Evolutionary conservation across 1,140 invertebrate genomes (phyloP), one percentile per base, ranked within the genome.

Genomic region (Schlechtendalia chinensis): DNA sequence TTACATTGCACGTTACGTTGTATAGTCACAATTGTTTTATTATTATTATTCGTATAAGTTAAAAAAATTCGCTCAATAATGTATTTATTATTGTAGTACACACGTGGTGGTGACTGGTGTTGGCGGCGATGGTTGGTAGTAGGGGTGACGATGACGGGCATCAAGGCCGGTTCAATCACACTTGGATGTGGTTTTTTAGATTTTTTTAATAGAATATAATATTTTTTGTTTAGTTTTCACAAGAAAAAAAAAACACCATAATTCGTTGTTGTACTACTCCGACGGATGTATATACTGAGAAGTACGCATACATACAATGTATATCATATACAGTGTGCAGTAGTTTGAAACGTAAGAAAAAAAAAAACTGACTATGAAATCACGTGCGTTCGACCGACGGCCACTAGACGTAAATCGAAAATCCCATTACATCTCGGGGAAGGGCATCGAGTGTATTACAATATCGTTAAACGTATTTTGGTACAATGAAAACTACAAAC

Each of bases 131-230:
- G n/a, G n/a, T n/a, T n/a, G n/a, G n/a, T n/a, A n/a, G n/a, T n/a
- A n/a, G n/a, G n/a, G 32, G 32, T 39, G 32, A 8, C 3, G 22
- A 22, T 50, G 19, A 5, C 12, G 22, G 22, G 19, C 14, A 69
- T 17, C 67, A 69, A 69, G 67, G 67, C 19, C 67, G 45, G n/a
- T 69, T 69, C 45, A 50, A 69, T 50, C 32, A 47, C 32, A 47
- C 45, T 24, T 39, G 39, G 29, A n/a, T 11, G 17, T 32, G 11
- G 11, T 45, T 65, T 32, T 39, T n/a, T 39, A 45, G 6, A 67
- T 22, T 69, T 24, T 50, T 50, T 17, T 22, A 67, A n/a, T n/a
- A 47, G 4, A 17, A 27, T 5, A 69, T 50, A 24, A 50, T 39
- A 39, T 39, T 39, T 39, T 39, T 39, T 39, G 3, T 39, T 3